phyloP scores from a whole-genome alignment of 1,140 invertebrate genomes.

The Calosoma granatense region DNA sequence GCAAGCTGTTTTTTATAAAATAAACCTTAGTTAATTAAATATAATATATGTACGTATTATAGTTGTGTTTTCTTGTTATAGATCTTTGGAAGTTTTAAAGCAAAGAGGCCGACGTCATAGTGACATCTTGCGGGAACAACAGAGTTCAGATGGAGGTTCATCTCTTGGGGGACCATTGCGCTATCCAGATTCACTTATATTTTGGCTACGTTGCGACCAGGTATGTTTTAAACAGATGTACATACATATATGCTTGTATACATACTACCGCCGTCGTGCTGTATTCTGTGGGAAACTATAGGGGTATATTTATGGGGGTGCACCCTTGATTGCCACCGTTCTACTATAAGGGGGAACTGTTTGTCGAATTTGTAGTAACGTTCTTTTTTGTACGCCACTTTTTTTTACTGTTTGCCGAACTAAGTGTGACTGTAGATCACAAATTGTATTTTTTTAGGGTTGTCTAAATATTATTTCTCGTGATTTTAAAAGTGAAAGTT shows the following conservation, averaged over 20 bases:
- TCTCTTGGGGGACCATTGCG: constrained; percentile 64
- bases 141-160: constrained; percentile 47
- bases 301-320: no score
- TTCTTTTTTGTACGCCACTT: no score
- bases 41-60: not conserved
- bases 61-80: constrained; percentile 31
- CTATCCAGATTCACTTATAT: constrained; percentile 55
- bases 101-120: constrained; percentile 56
- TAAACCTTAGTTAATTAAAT: no score
- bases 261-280: not conserved
- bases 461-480: no score
- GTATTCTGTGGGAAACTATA: not conserved
- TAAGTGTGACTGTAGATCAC: no score
- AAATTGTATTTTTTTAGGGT: no score
- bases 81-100: constrained; percentile 63
- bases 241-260: not conserved
- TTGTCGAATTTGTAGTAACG: no score
- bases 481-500: no score
- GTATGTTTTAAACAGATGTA: constrained; percentile 31
- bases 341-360: no score
- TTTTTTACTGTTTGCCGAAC: no score
- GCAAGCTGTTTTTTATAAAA: no score
- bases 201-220: constrained; percentile 78
- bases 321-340: no score
- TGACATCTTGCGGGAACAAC: constrained; percentile 62